A percentile compares a stretch with the other conserved stretches of the same genome.
Evolutionary conservation across 2,888 invertebrate genomes (phyloP).

Genomic region (Mythimna loreyi): DNA sequence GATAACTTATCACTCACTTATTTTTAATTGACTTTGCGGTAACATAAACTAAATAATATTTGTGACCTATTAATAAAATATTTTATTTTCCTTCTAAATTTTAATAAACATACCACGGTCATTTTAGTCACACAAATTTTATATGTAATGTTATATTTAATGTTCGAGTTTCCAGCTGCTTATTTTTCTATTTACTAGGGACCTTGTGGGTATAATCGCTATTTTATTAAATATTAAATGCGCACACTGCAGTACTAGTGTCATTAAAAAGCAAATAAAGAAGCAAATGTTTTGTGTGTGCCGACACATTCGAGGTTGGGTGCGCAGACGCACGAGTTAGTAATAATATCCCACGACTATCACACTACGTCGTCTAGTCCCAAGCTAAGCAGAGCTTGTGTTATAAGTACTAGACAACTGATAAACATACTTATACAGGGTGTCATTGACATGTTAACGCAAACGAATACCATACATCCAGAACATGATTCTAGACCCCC

Average conservation of each 20-base stretch:
- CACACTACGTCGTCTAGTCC: too few relatives aligned
- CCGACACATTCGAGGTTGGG: not conserved
- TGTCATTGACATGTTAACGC: too few relatives aligned
- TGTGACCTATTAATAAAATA: too few relatives aligned
- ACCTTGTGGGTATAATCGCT: slow-evolving; percentile 32
- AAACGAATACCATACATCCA: too few relatives aligned
- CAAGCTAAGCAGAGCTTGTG: too few relatives aligned
- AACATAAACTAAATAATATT: too few relatives aligned
- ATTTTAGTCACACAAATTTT: not conserved
- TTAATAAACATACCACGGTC: not conserved
- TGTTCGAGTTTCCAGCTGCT: not conserved
- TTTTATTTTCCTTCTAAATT: not conserved
- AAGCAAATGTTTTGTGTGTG: not conserved
- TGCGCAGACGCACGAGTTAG: not conserved
- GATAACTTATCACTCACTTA: not conserved
- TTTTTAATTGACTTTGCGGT: not conserved
- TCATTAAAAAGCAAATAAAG: not conserved
- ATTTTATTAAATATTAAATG: slow-evolving; percentile 27
- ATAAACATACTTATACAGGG: too few relatives aligned
- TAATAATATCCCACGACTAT: too few relatives aligned
- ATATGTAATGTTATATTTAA: not conserved
- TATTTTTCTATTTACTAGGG: not conserved
- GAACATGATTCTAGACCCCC: too few relatives aligned
- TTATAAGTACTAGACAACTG: too few relatives aligned
- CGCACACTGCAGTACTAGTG: not conserved